These are phyloP conservation scores for Chloroclystis v-ata DNA, from an alignment of 2,888 invertebrate species.

Conservation along the genomic window DNA sequence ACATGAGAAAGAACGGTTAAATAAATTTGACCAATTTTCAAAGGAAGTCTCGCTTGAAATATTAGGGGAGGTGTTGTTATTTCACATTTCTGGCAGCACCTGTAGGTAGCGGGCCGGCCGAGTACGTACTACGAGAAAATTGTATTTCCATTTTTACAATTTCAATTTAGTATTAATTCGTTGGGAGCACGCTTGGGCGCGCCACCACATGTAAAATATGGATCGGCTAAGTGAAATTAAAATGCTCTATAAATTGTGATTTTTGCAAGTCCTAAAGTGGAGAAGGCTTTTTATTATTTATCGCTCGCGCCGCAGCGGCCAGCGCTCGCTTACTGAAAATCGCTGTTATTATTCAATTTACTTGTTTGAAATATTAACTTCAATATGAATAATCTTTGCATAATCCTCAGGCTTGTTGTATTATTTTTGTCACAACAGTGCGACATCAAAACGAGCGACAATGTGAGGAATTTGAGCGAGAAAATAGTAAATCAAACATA, in stretches of 20 bases:
- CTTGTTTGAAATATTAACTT: constrained; percentile 67
- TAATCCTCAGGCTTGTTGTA: constrained; percentile 30
- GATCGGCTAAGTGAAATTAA: constrained; percentile 79
- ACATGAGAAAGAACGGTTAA: constrained; percentile 24
- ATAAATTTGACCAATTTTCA: constrained; percentile 31
- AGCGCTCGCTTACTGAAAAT: constrained; percentile 69
- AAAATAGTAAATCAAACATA: constrained; percentile 21
- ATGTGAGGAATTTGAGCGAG: constrained; percentile 5
- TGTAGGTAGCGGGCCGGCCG: constrained; percentile 53
- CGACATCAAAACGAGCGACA: constrained; percentile 13
- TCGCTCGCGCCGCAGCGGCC: constrained; percentile 63
- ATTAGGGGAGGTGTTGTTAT: constrained; percentile 62
- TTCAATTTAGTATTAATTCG: constrained; percentile 79
- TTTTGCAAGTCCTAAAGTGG: constrained; percentile 79
- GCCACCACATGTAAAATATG: constrained; percentile 78
- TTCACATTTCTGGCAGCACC: constrained; percentile 64
- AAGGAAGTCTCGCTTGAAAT: constrained; percentile 36
- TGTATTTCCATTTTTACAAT: constrained; percentile 79
- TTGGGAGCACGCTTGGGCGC: constrained; percentile 68
- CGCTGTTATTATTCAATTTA: constrained; percentile 74
- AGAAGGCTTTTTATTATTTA: constrained; percentile 78
- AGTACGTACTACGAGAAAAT: constrained; percentile 72
- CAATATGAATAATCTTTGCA: constrained; percentile 45
- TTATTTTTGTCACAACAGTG: constrained; percentile 21
- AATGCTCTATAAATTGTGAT: constrained; percentile 79